phyloP scores from a whole-genome alignment of 2,888 invertebrate genomes.

The Stenoptilia bipunctidactyla region DNA sequence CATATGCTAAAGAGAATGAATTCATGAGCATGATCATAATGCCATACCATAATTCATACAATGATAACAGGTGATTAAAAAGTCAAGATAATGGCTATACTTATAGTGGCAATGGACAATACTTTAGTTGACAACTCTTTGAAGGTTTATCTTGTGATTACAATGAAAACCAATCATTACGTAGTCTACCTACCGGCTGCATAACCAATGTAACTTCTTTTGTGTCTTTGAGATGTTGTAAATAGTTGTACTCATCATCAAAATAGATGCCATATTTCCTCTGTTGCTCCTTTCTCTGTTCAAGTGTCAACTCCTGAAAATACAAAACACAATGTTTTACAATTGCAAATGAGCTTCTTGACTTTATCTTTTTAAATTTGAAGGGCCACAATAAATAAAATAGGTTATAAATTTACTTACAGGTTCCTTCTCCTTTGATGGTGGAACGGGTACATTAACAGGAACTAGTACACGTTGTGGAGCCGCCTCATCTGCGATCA shows the following conservation, averaged over 20 bases:
- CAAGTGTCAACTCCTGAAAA: constrained; percentile 41
- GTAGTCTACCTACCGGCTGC: constrained; percentile 57
- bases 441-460: constrained; percentile 55
- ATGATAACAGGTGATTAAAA: too few relatives aligned
- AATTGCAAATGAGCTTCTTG: neutral
- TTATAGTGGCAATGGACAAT: too few relatives aligned
- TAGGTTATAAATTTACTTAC: constrained; percentile 32
- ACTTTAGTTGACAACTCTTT: too few relatives aligned
- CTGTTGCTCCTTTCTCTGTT: constrained; percentile 78
- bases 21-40: too few relatives aligned
- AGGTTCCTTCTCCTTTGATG: constrained; percentile 43
- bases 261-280: constrained; percentile 91
- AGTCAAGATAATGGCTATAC: too few relatives aligned
- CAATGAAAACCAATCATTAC: too few relatives aligned
- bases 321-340: neutral
- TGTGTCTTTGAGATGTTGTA: constrained; percentile 87
- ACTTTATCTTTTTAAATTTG: neutral
- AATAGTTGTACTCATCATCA: constrained; percentile 95
- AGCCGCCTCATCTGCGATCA: constrained; percentile 88
- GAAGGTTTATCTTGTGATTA: too few relatives aligned
- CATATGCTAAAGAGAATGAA: too few relatives aligned
- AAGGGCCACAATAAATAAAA: too few relatives aligned
- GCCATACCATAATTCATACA: too few relatives aligned
- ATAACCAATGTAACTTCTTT: constrained; percentile 67
- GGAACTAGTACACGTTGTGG: constrained; percentile 89